Evolutionary conservation across 2,888 invertebrate species (phyloP).

Genomic region (Glaucopsyche alexis): DNA sequence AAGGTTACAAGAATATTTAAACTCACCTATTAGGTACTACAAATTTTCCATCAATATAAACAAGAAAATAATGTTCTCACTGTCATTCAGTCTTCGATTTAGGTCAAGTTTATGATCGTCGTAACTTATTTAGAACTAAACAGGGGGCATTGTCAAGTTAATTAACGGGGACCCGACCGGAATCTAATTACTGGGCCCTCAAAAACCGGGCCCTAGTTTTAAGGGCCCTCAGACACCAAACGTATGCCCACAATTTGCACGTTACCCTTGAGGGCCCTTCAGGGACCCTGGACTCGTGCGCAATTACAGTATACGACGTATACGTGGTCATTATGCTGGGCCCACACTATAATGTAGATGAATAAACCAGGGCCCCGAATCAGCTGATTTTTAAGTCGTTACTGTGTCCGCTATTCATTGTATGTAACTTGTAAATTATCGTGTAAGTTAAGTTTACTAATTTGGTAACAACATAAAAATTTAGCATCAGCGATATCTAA

Average conservation of each 20-base stretch:
- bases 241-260: constrained; percentile 47
- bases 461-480: too few relatives aligned
- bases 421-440: too few relatives aligned
- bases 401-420: not conserved
- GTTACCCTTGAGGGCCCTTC: constrained; percentile 40
- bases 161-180: not conserved
- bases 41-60: too few relatives aligned
- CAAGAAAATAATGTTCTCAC: too few relatives aligned
- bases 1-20: too few relatives aligned
- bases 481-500: too few relatives aligned
- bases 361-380: not conserved
- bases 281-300: constrained; percentile 11
- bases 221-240: constrained; percentile 33
- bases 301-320: constrained; percentile 30
- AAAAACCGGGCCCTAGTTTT: constrained; percentile 36
- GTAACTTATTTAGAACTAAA: not conserved
- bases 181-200: constrained; percentile 41
- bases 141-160: constrained; percentile 18
- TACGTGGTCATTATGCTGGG: not conserved
- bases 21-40: too few relatives aligned
- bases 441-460: too few relatives aligned
- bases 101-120: not conserved
- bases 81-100: not conserved
- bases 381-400: not conserved
- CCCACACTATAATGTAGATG: not conserved